Evolutionary conservation across 2,113 vertebrate genomes (phyloP), one percentile per base, ranked within the genome.

Genomic region (Alectura lathami): DNA sequence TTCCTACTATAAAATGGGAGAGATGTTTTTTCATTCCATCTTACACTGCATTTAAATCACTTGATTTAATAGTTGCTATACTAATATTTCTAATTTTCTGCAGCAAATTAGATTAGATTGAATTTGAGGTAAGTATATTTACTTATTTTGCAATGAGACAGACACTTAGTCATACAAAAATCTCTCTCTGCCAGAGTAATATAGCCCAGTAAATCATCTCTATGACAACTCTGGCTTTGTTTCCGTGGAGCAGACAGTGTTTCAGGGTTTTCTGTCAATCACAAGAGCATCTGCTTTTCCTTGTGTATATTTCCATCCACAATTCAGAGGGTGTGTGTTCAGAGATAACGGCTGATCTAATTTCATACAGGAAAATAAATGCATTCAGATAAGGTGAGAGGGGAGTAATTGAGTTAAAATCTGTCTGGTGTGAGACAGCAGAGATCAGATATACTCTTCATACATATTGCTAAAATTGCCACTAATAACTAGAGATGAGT

Each of bases 281-380:
- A 83, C 54, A 70, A 74, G 48, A 88, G 45, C 77, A 94, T 89
- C 73, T 96, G 67, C 54, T 96, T 86, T 91, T 92, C 94, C 74
- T 96, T 95, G 88, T 57, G 66, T 74, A 66, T 73, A 78, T 84
- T 92, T 91, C 43, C 74, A 88, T 29, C 80, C 43, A 43, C 79
- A 59, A 62, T 87, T 93, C 77, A 47, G 60, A 86, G 81, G 24
- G 66, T 57, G 81, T 64, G 45, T 86, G 66, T 69, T 83, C 56
- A 85, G 89, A 93, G 93, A 96, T 96, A 97, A 92, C 17, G 1
- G 80, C 89, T 91, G 93, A 94, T 96, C 91, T 95, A 80, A 94
- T 94, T 96, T 43, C 73, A 64, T 85, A 66, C 40, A 80, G 50
- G 63, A 93, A 94, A 96, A 94, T 70, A 89, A 77, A 83, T 66